Conservation (phyloP, 2,888 invertebrate species). For the Dicycla oo region DNA sequence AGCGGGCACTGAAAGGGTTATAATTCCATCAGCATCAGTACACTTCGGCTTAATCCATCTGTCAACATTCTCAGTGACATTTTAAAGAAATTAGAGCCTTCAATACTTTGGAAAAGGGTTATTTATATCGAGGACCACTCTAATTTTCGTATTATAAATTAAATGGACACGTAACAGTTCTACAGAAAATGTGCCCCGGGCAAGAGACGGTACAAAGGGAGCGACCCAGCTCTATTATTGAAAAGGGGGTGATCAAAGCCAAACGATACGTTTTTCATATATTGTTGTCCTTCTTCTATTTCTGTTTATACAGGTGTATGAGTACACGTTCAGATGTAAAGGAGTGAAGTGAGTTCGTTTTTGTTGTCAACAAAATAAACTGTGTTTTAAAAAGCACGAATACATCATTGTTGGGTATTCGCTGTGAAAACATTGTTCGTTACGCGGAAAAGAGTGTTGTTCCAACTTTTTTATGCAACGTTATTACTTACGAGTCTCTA, state of each 20-base stretch:
- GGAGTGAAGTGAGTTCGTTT: conserved; percentile 65
- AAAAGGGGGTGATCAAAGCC: conserved; percentile 89
- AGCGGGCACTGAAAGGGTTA: conserved; percentile 47
- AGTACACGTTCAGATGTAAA: conserved; percentile 72
- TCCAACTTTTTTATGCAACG: conserved; percentile 46
- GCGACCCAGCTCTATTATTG: conserved; percentile 83
- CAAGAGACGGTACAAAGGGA: conserved; percentile 79
- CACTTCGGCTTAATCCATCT: conserved; percentile 58
- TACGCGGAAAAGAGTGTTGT: conserved; percentile 33
- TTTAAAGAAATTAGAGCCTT: conserved; percentile 71
- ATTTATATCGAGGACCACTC: conserved; percentile 64
- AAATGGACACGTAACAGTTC: conserved; percentile 84
- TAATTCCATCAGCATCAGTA: conserved; percentile 59
- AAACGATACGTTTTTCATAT: conserved; percentile 84
- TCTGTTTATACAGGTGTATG: conserved; percentile 81
- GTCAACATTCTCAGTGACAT: conserved; percentile 54
- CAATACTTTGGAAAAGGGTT: conserved; percentile 71
- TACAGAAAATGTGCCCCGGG: conserved; percentile 73
- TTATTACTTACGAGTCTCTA: conserved; percentile 52
- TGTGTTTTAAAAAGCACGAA: conserved; percentile 36
- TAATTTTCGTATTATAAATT: conserved; percentile 81
- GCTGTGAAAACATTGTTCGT: conserved; percentile 41
- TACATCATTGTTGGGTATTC: conserved; percentile 47
- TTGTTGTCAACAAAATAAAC: conserved; percentile 57
- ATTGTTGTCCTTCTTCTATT: conserved; percentile 81